A percentile compares a stretch with the other conserved stretches of the same genome.
These are phyloP conservation scores for Sinopyrophorus schimmeli DNA, from an alignment of 2,888 invertebrate genomes.

Conservation along the genomic window DNA sequence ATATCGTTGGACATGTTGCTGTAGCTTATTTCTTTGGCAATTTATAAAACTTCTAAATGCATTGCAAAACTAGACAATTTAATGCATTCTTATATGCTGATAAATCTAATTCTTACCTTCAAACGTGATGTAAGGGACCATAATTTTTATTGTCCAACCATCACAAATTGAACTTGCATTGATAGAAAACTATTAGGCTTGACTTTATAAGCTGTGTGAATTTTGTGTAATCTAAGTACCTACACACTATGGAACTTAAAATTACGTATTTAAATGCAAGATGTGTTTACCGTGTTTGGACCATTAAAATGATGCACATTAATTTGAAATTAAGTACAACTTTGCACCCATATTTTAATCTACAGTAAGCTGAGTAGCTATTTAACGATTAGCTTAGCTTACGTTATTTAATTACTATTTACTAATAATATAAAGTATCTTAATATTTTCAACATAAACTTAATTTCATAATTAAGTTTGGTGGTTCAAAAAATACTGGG, in stretches of 20 bases:
- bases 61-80: constrained; percentile 8
- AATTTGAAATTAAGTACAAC: constrained; percentile 18
- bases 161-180: constrained; percentile 40
- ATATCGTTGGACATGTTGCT: constrained; percentile 7
- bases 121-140: constrained; percentile 55
- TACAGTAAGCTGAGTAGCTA: constrained; percentile 15
- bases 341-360: constrained; percentile 21
- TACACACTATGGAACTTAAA: constrained; percentile 8
- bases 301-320: constrained; percentile 22
- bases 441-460: constrained; percentile 25
- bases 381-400: constrained; percentile 25
- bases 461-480: constrained; percentile 47
- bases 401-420: constrained; percentile 11
- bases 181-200: constrained; percentile 18
- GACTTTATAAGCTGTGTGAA: constrained; percentile 18
- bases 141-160: constrained; percentile 51
- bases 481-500: constrained; percentile 57
- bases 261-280: constrained; percentile 7
- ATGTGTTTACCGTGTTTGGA: constrained; percentile 15
- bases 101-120: constrained; percentile 41
- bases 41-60: constrained; percentile 2
- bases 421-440: constrained; percentile 14
- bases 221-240: constrained; percentile 15
- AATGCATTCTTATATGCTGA: constrained; percentile 14
- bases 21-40: constrained; percentile 6